Conservation (phyloP, 2,797 vertebrate species). For the Pangasius djambal region DNA sequence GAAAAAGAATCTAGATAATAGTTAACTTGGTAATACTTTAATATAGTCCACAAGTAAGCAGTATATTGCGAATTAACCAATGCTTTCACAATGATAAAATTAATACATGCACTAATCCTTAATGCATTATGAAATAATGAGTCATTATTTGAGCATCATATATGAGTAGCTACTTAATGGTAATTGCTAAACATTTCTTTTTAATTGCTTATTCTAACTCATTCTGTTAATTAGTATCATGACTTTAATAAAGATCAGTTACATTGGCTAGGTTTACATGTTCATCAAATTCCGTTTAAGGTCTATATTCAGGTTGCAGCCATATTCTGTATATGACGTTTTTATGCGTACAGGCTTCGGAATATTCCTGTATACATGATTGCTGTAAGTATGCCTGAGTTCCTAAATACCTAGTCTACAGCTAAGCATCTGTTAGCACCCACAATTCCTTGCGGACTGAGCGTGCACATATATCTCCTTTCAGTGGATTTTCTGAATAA, state of each 20-base stretch:
- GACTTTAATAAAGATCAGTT: neutral
- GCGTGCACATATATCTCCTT: no score
- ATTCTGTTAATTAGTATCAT: neutral
- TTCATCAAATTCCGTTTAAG: no score
- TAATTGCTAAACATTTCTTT: neutral
- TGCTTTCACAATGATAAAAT: neutral
- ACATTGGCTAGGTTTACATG: neutral
- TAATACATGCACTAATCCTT: neutral
- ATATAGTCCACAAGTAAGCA: neutral
- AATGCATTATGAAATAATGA: neutral
- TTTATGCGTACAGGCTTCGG: no score
- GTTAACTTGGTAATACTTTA: neutral
- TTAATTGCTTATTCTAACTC: neutral
- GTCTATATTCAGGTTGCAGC: no score
- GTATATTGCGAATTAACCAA: neutral
- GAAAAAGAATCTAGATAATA: neutral
- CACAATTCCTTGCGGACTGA: no score
- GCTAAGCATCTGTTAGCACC: no score
- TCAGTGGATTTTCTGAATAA: no score
- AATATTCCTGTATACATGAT: no score
- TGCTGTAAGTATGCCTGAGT: no score
- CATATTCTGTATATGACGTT: no score
- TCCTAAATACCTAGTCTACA: no score
- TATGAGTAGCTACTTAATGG: neutral
- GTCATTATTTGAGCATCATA: neutral